phyloP scores from a whole-genome alignment of 2,797 vertebrate species.

The Heteromormyrus szaboi region DNA sequence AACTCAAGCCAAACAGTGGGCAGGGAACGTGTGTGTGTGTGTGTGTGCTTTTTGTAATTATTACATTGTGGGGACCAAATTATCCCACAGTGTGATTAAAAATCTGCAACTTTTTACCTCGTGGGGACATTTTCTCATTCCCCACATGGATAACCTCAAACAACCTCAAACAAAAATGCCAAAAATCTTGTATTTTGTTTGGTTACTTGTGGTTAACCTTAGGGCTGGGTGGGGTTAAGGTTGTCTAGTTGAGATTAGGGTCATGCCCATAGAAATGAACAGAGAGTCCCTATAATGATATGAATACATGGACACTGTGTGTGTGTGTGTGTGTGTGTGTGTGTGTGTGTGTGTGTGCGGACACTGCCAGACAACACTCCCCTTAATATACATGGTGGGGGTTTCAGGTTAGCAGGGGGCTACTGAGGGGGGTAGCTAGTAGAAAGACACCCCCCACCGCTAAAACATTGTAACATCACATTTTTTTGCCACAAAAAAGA shows the following conservation, averaged over 20 bases:
- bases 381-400: constrained; percentile 40
- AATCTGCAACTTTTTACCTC: background rate
- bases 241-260: background rate
- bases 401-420: constrained; percentile 20
- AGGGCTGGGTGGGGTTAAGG: background rate
- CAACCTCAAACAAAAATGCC: background rate
- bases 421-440: constrained; percentile 16
- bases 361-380: background rate
- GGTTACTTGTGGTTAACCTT: background rate
- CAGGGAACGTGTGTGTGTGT: constrained; percentile 31
- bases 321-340: constrained; percentile 8
- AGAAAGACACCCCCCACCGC: background rate
- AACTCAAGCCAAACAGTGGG: constrained; percentile 60
- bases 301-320: constrained; percentile 1
- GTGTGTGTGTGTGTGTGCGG: constrained; percentile 26
- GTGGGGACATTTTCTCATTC: background rate
- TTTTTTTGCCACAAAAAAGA: constrained; percentile 19
- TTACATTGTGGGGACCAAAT: background rate
- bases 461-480: background rate
- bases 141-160: background rate
- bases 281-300: background rate
- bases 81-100: background rate
- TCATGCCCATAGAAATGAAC: background rate
- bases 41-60: background rate
- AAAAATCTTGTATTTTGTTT: background rate